These are phyloP conservation scores for Neoseiulus cucumeris DNA, from an alignment of 1,140 invertebrate species.

Conservation along the genomic window DNA sequence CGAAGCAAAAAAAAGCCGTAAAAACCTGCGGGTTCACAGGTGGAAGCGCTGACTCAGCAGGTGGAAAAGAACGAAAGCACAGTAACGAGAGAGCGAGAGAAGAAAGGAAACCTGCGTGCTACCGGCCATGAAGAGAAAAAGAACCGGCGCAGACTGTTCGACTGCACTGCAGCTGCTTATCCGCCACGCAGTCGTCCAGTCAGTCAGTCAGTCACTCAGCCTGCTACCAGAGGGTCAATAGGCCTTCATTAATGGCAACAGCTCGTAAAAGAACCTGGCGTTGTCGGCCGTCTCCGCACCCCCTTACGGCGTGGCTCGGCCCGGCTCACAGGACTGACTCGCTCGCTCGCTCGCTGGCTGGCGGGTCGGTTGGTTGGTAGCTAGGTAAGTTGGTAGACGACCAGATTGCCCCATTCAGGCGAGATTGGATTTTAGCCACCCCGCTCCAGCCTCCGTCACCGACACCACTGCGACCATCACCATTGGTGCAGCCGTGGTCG, in stretches of 20 bases:
- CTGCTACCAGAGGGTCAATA: neutral
- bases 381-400: too few relatives aligned
- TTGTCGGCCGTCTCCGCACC: neutral
- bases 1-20: neutral
- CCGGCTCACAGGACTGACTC: too few relatives aligned
- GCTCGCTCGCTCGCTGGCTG: too few relatives aligned
- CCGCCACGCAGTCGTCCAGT: neutral
- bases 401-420: neutral
- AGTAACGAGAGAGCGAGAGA: too few relatives aligned
- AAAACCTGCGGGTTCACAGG: slow-evolving; percentile 4
- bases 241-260: slow-evolving; percentile 5
- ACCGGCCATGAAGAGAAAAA: neutral
- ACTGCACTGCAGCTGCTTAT: neutral
- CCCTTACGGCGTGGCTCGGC: too few relatives aligned
- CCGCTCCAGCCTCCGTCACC: too few relatives aligned
- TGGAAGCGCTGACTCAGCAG: slow-evolving; percentile 7
- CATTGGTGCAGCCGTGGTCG: too few relatives aligned
- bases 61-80: neutral
- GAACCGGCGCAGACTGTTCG: neutral
- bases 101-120: too few relatives aligned
- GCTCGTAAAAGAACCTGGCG: slow-evolving; percentile 1
- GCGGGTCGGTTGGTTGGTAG: too few relatives aligned
- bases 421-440: neutral
- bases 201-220: neutral
- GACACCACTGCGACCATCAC: too few relatives aligned